phyloP scores from a whole-genome alignment of 2,113 vertebrate species.

The Crypturellus undulatus region DNA sequence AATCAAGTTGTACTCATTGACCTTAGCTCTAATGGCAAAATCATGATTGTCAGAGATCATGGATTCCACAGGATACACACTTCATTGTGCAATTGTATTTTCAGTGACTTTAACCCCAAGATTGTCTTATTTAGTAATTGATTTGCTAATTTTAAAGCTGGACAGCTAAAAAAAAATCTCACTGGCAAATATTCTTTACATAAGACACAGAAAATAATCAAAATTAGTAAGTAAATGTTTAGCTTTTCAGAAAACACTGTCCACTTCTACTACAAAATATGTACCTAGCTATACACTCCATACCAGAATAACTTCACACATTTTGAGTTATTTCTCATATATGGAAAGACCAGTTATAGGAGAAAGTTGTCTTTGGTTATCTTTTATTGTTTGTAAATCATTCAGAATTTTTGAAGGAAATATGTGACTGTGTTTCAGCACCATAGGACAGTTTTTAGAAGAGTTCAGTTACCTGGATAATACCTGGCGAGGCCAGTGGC shows the following conservation, averaged over 20 bases:
- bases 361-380: not conserved
- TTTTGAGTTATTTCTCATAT: not conserved
- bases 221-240: not conserved
- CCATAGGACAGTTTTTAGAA: not conserved
- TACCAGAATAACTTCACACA: not conserved
- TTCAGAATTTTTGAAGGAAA: not conserved
- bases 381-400: not conserved
- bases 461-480: conserved; percentile 88
- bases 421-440: not conserved
- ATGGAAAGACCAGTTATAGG: not conserved
- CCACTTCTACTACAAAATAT: not conserved
- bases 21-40: not conserved
- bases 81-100: not conserved
- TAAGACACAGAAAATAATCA: fast-evolving
- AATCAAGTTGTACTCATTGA: not conserved
- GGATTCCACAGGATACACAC: not conserved
- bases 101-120: not conserved
- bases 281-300: not conserved
- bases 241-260: not conserved
- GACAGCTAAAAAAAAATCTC: not conserved
- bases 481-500: conserved; percentile 96
- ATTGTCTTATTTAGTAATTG: not conserved
- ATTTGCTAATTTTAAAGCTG: not conserved
- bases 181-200: not conserved
- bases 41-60: not conserved